phyloP scores from a whole-genome alignment of 2,888 invertebrate genomes.

The Lasioglossum vierecki region DNA sequence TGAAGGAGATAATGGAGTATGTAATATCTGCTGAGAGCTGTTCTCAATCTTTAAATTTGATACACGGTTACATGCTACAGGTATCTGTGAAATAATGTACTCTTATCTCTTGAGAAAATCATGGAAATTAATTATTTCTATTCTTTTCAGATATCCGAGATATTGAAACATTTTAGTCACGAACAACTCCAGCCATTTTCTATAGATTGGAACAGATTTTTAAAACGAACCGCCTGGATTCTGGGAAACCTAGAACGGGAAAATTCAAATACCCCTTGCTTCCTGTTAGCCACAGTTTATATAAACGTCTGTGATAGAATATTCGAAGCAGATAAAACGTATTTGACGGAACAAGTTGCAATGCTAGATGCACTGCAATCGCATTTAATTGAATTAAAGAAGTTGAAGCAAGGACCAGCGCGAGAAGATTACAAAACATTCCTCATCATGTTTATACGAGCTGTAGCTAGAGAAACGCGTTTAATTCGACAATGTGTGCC shows the following conservation, averaged over 20 bases:
- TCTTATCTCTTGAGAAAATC: not conserved
- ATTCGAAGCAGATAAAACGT: constrained; percentile 58
- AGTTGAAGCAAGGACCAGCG: constrained; percentile 75
- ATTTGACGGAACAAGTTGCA: constrained; percentile 11
- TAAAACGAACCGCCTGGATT: constrained; percentile 69
- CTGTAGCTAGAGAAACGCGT: constrained; percentile 27
- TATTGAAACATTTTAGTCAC: constrained; percentile 77
- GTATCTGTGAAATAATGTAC: constrained; percentile 79
- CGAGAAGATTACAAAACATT: constrained; percentile 76
- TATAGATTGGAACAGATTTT: constrained; percentile 64
- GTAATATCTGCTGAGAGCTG: constrained; percentile 66
- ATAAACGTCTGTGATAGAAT: constrained; percentile 71
- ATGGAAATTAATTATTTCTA: not conserved
- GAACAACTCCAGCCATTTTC: constrained; percentile 46
- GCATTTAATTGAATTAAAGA: constrained; percentile 66
- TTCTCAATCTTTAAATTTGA: constrained; percentile 84
- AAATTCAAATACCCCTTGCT: constrained; percentile 70
- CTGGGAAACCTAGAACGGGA: constrained; percentile 72
- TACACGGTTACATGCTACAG: constrained; percentile 89
- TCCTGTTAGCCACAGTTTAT: constrained; percentile 76
- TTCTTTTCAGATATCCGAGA: constrained; percentile 80
- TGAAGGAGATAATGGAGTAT: constrained; percentile 80
- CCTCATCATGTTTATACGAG: constrained; percentile 68
- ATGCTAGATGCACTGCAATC: constrained; percentile 43
- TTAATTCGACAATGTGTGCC: not conserved